Percentiles rank a stretch among this genome's conserved stretches.
These are phyloP conservation scores for Lanius collurio DNA, from an alignment of 2,113 vertebrate genomes.

Conservation along the genomic window DNA sequence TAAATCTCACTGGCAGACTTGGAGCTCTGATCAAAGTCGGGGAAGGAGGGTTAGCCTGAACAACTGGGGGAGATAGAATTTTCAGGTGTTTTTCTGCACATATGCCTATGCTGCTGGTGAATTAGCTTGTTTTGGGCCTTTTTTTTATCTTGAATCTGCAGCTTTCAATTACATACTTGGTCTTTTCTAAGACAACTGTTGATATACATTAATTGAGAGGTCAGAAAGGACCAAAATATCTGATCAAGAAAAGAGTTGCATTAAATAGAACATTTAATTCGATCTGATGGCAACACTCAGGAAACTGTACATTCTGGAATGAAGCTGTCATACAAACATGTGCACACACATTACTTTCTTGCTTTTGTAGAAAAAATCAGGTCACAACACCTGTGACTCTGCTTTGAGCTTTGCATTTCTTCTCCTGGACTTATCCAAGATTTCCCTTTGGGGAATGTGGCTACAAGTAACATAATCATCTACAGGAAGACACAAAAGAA, in stretches of 20 bases:
- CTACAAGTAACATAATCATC: neutral
- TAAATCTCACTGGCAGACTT: neutral
- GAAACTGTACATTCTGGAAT: neutral
- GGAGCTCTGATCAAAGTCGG: accelerated
- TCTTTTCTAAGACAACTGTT: neutral
- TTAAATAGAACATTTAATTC: neutral
- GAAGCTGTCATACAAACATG: neutral
- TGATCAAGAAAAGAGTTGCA: neutral
- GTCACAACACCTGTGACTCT: neutral
- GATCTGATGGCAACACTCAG: neutral
- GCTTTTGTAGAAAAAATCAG: neutral
- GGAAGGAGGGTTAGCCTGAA: neutral
- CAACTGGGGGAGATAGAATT: neutral
- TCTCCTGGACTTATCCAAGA: neutral
- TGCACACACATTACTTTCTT: neutral
- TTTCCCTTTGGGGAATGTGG: neutral
- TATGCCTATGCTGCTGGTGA: neutral
- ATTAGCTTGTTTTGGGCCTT: neutral
- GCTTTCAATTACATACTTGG: neutral
- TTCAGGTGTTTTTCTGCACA: neutral
- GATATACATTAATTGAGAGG: neutral
- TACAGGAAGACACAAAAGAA: neutral
- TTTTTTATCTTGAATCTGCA: neutral
- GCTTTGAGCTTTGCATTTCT: neutral
- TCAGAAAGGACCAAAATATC: neutral